Evolutionary conservation across 2,888 invertebrate genomes (phyloP).

Genomic region (Aproaerema taeniolella): DNA sequence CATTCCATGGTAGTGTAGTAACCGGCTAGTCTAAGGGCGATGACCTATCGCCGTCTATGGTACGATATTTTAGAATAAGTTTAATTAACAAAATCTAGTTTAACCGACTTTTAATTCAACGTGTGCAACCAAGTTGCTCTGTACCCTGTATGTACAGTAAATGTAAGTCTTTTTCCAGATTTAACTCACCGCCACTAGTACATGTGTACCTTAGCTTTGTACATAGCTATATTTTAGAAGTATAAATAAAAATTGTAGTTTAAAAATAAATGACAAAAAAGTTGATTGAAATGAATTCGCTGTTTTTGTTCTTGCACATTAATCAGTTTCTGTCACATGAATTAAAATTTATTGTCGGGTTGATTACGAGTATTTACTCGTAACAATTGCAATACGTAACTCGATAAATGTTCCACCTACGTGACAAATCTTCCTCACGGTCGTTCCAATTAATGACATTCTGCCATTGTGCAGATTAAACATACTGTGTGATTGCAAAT

Average conservation of each 20-base stretch:
- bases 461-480: no score
- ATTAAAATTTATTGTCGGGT: conserved; percentile 6
- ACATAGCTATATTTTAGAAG: conserved; percentile 41
- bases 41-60: conserved; percentile 39
- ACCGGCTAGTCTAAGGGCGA: conserved; percentile 68
- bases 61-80: conserved; percentile 33
- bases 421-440: conserved; percentile 2
- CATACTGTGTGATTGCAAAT: no score
- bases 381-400: background rate
- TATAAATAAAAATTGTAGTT: conserved; percentile 28
- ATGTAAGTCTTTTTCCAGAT: conserved; percentile 28
- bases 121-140: conserved; percentile 56
- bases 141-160: conserved; percentile 35
- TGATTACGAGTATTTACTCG: conserved; percentile 1
- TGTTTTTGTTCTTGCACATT: conserved; percentile 19
- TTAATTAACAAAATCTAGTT: conserved; percentile 20
- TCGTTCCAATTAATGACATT: background rate
- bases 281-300: conserved; percentile 25
- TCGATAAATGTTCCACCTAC: background rate
- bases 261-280: conserved; percentile 40
- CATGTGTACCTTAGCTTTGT: conserved; percentile 49
- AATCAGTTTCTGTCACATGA: conserved; percentile 5
- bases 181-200: conserved; percentile 36
- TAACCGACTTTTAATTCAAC: conserved; percentile 31
- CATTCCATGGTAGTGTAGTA: conserved; percentile 61